These are phyloP conservation scores for Diabrotica balteata DNA, from an alignment of 2,888 invertebrate species.

Conservation along the genomic window DNA sequence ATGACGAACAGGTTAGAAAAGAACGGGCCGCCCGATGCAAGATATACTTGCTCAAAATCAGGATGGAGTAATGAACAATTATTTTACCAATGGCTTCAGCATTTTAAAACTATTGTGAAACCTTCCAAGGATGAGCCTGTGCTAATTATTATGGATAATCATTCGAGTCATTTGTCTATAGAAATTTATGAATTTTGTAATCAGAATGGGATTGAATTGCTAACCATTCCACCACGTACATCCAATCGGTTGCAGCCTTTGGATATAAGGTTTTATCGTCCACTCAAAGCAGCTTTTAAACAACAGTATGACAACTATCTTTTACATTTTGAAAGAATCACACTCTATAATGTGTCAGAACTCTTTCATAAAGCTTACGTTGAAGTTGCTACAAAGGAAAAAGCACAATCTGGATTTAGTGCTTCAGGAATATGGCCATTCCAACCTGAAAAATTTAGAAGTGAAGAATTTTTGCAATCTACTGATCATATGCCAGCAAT, in stretches of 20 bases:
- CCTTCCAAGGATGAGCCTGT: conserved; percentile 10
- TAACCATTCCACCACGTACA: not conserved
- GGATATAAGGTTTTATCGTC: conserved; percentile 7
- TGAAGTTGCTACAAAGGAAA: conserved; percentile 15
- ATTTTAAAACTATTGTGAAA: not conserved
- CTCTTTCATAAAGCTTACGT: not conserved
- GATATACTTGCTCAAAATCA: not conserved
- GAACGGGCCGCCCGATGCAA: not conserved
- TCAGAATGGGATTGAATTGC: conserved; percentile 14
- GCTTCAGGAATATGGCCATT: conserved; percentile 17
- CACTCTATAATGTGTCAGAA: too few species aligned
- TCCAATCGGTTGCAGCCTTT: not conserved
- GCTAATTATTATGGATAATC: conserved; percentile 15
- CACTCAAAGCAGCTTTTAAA: conserved; percentile 9
- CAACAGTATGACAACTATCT: not conserved
- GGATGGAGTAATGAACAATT: not conserved
- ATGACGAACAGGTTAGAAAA: not conserved
- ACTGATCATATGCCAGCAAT: conserved; percentile 4
- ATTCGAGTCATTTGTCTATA: conserved; percentile 18
- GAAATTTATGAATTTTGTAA: conserved; percentile 17
- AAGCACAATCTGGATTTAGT: conserved; percentile 20
- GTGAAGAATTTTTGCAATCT: conserved; percentile 13
- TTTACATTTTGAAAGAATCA: not conserved
- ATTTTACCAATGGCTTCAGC: not conserved
- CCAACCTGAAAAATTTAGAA: conserved; percentile 8